A percentile compares a stretch with the other conserved stretches of the same genome.
Evolutionary conservation across 2,797 vertebrate species (phyloP).

Genomic region (Leptatherina wallacei): DNA sequence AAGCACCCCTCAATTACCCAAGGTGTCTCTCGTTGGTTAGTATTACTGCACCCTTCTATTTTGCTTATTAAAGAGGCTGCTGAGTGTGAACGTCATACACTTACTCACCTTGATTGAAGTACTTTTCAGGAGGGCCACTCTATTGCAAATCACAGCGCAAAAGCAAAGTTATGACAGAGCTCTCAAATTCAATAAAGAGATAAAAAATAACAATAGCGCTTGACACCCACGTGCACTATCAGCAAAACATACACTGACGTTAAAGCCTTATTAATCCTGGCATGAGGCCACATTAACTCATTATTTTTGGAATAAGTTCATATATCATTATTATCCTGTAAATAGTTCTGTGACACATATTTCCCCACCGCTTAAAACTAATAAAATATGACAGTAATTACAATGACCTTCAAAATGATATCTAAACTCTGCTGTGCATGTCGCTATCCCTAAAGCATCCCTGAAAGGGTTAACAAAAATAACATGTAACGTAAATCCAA

Average conservation of each 20-base stretch:
- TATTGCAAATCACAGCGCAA: slow-evolving; percentile 6
- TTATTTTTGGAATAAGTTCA: not conserved
- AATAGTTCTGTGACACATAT: not conserved
- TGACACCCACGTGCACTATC: not conserved
- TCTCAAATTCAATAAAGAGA: not conserved
- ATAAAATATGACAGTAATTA: not conserved
- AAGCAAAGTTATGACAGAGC: not conserved
- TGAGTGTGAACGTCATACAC: slow-evolving; percentile 45
- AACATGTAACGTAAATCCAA: slow-evolving; percentile 17
- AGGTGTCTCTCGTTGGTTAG: slow-evolving; percentile 50
- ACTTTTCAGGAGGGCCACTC: slow-evolving; percentile 10
- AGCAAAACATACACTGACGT: not conserved
- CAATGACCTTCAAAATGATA: slow-evolving; percentile 39
- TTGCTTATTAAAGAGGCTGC: slow-evolving; percentile 53
- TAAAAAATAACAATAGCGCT: not conserved
- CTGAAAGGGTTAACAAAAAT: slow-evolving; percentile 16
- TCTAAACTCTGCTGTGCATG: slow-evolving; percentile 23
- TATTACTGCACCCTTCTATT: slow-evolving; percentile 54
- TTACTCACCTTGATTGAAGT: slow-evolving; percentile 61
- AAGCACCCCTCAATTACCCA: slow-evolving; percentile 64
- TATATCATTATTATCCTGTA: not conserved
- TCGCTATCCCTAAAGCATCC: not conserved
- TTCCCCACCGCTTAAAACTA: not conserved
- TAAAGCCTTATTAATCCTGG: not conserved
- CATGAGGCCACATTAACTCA: not conserved